Conservation (phyloP, 2,113 vertebrate species). For the Sinocyclocheilus anshuiensis region DNA sequence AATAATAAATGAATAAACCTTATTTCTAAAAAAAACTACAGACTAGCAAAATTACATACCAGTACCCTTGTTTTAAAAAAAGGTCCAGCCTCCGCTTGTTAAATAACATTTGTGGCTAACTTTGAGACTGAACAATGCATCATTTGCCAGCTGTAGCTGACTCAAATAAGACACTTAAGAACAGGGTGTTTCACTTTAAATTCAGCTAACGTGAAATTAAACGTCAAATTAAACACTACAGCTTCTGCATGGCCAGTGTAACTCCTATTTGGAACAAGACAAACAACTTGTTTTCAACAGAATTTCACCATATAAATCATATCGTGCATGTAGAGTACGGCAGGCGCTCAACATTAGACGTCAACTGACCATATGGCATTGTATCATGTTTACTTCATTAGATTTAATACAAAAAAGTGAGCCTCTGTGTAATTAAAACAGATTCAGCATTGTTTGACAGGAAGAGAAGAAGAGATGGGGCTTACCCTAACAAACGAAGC, state of each 20-base stretch:
- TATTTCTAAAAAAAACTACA: slow-evolving; percentile 5
- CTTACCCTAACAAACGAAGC: slow-evolving; percentile 68
- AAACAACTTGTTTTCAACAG: slow-evolving; percentile 6
- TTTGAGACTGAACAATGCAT: slow-evolving; percentile 36
- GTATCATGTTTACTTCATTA: background rate
- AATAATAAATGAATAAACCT: background rate
- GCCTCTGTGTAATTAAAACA: slow-evolving; percentile 33
- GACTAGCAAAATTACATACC: slow-evolving; percentile 19
- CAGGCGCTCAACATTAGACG: background rate
- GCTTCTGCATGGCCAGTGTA: background rate
- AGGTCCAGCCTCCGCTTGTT: slow-evolving; percentile 10
- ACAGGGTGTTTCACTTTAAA: slow-evolving; percentile 19
- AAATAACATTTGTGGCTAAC: slow-evolving; percentile 28
- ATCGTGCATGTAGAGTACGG: background rate
- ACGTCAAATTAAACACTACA: slow-evolving; percentile 10
- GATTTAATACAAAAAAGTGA: slow-evolving; percentile 1
- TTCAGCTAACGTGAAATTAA: slow-evolving; percentile 10
- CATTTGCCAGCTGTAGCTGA: slow-evolving; percentile 44
- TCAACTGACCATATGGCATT: slow-evolving; percentile 19
- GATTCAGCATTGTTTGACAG: slow-evolving; percentile 7
- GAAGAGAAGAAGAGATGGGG: slow-evolving; percentile 46
- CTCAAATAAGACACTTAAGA: slow-evolving; percentile 21
- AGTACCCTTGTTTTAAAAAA: background rate
- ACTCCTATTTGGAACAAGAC: background rate
- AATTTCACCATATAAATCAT: background rate